Conservation (phyloP, 2,888 invertebrate species). For the Eretmocerus hayati region DNA sequence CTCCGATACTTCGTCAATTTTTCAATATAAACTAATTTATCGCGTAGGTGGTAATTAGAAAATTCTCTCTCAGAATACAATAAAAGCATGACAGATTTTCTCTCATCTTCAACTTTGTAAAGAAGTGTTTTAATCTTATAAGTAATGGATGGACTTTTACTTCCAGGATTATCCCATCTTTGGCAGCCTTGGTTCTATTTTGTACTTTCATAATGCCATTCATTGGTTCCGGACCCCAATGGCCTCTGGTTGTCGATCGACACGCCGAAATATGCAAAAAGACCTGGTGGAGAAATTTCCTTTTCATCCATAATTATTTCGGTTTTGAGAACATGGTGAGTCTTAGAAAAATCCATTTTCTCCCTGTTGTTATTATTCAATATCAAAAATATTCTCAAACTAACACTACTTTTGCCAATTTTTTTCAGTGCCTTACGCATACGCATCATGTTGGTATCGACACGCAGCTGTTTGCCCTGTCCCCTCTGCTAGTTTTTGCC, state of each 20-base stretch:
- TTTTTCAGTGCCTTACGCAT: conserved; percentile 60
- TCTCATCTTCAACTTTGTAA: too few species aligned
- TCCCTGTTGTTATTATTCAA: too few species aligned
- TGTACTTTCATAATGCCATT: conserved; percentile 61
- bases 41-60: too few species aligned
- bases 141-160: too few species aligned
- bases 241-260: conserved; percentile 62
- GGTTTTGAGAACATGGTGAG: conserved; percentile 65
- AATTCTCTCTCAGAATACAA: too few species aligned
- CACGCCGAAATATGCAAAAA: conserved; percentile 62
- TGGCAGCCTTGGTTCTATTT: conserved; percentile 59
- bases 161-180: conserved; percentile 56
- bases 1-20: too few species aligned
- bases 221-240: conserved; percentile 60
- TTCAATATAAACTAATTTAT: too few species aligned
- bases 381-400: too few species aligned
- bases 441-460: conserved; percentile 68
- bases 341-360: too few species aligned
- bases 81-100: too few species aligned
- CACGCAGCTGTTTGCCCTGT: conserved; percentile 59
- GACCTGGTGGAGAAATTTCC: conserved; percentile 64
- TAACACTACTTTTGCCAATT: too few species aligned
- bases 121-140: too few species aligned
- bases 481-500: conserved; percentile 54
- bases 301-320: conserved; percentile 67